Evolutionary conservation across 1,140 invertebrate genomes (phyloP), one percentile per base, ranked within the genome.

Genomic region (Octopus bimaculoides): DNA sequence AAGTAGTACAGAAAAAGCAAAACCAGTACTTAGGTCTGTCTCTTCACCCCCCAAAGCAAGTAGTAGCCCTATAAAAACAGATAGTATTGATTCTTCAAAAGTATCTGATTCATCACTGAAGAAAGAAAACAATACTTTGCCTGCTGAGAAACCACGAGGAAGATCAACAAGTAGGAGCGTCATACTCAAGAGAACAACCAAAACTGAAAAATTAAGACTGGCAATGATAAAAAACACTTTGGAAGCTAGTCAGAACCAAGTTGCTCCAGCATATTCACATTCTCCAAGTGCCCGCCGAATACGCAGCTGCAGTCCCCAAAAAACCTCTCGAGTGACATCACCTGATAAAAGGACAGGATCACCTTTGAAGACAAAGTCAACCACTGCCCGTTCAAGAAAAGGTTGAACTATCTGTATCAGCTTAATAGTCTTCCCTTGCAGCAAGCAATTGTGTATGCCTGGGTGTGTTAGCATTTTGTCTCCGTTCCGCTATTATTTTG

Each of bases 331-430:
- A 12, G 14, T 71, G 66, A 17, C 66, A 8, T 71, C 66, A 17
- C 66, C 66, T 10, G 66, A 71, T 14, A 71, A 71, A 14, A 71
- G 66, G 66, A 71, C 26, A 20, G 7, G 5, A 14, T 71, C 66
- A 17, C 56, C 56, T 61, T 9, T 17, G 9, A 61, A 61, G 56
- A 12, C 56, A 61, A 61, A 9, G 56, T 61, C 56, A 61, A 17
- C 56, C 17, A 61, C 9, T 9, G 9, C 56, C 56, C 66, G 66
- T 71, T 71, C 66, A 71, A 71, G 66, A 71, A 71, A 71, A 71
- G 66, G 66, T 71, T 71, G 66, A 71, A 71, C 66, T 71, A 71
- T 71, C 17, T 71, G 66, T 71, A 71, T 71, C 17, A 71, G 66
- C 66, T 71, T 71, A 12, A 71, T 71, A 71, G 66, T 71, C 26